Conservation (phyloP, 2,113 vertebrate genomes). For the Trematocara unimaculatum region DNA sequence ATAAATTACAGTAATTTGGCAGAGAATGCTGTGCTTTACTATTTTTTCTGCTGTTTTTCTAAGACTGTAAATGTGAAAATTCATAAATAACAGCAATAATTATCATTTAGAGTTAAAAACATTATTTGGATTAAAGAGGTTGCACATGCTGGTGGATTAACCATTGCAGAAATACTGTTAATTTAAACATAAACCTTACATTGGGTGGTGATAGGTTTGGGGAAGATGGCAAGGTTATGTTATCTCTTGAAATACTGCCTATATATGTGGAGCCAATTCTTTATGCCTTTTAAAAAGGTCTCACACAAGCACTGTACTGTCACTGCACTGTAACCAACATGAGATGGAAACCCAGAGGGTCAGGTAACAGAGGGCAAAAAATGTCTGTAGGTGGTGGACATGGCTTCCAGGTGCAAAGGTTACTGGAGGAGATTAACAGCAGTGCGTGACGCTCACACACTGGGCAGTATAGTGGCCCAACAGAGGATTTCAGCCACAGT, state of each 20-base stretch:
- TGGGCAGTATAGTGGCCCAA: background rate
- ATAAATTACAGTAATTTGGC: background rate
- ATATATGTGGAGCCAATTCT: background rate
- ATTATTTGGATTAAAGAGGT: background rate
- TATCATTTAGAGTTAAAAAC: background rate
- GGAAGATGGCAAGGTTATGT: slow-evolving; percentile 9
- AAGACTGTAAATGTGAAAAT: background rate
- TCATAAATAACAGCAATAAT: background rate
- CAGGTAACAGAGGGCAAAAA: background rate
- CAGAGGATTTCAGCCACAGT: slow-evolving; percentile 25
- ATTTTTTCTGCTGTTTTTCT: background rate
- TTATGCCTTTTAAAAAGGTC: background rate
- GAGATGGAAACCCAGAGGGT: background rate
- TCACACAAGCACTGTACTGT: background rate
- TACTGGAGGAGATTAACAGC: background rate
- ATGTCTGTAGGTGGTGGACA: background rate
- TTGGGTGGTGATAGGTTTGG: background rate
- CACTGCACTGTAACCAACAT: background rate
- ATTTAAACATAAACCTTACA: background rate
- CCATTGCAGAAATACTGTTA: background rate
- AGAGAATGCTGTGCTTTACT: background rate
- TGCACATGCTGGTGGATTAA: background rate
- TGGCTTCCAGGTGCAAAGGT: background rate
- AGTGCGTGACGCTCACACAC: background rate
- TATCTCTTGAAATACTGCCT: slow-evolving; percentile 13